Percentiles rank a stretch among this genome's conserved stretches.
These are phyloP conservation scores for Acanthisitta chloris DNA, from an alignment of 2,113 vertebrate species.

Conservation along the genomic window DNA sequence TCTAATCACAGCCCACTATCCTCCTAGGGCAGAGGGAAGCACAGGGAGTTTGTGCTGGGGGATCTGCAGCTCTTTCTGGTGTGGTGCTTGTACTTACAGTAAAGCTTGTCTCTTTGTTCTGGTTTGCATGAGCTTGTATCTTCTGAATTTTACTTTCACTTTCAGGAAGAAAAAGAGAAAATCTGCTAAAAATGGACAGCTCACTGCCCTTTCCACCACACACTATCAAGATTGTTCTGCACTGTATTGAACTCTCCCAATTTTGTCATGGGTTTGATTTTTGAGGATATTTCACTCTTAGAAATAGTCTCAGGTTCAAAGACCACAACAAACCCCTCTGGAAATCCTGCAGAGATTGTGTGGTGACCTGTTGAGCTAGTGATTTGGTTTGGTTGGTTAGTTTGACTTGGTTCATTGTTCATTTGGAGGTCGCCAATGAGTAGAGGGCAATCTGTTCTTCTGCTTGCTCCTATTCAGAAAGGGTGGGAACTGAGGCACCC, in stretches of 20 bases:
- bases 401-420: constrained; percentile 5
- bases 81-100: neutral
- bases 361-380: neutral
- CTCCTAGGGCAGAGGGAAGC: neutral
- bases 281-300: neutral
- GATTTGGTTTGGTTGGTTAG: neutral
- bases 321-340: neutral
- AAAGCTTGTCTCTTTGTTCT: neutral
- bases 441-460: neutral
- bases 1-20: neutral
- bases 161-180: neutral
- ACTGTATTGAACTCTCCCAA: neutral
- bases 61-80: neutral
- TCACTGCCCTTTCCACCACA: neutral
- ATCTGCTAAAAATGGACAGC: neutral
- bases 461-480: constrained; percentile 23
- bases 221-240: neutral
- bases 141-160: neutral
- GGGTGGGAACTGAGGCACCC: constrained; percentile 21
- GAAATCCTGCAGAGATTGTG: neutral
- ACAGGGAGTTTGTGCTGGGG: rapidly evolving
- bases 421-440: neutral
- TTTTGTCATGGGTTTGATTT: neutral
- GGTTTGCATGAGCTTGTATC: neutral
- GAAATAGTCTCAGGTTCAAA: neutral